Evolutionary conservation across 2,113 vertebrate genomes (phyloP).

Genomic region (Oncorhynchus keta): DNA sequence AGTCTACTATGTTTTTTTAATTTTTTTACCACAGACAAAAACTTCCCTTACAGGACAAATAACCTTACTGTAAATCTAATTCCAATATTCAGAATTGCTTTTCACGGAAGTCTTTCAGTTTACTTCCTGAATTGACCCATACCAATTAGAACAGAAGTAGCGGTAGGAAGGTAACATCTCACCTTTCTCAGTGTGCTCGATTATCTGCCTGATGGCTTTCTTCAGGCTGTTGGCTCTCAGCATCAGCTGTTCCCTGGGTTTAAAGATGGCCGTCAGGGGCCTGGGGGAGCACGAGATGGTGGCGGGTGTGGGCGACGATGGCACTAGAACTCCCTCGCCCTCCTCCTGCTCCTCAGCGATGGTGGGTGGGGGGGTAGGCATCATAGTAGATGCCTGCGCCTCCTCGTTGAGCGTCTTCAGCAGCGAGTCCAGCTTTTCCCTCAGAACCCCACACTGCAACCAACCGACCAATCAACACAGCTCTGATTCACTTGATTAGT

Average conservation of each 20-base stretch:
- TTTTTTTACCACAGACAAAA: too few species aligned
- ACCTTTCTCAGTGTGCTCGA: conserved; percentile 97
- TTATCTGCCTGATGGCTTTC: conserved; percentile 96
- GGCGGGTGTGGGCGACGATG: conserved; percentile 22
- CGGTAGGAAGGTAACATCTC: conserved; percentile 7
- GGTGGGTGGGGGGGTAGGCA: conserved; percentile 84
- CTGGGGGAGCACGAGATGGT: conserved; percentile 66
- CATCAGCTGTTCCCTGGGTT: conserved; percentile 95
- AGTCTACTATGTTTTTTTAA: too few species aligned
- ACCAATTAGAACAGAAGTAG: too few species aligned
- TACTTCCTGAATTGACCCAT: too few species aligned
- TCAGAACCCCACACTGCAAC: conserved; percentile 87
- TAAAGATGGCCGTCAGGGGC: conserved; percentile 79
- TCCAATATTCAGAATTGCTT: too few species aligned
- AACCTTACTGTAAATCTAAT: too few species aligned
- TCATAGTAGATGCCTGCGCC: conserved; percentile 83
- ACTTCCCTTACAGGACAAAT: too few species aligned
- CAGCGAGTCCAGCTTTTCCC: conserved; percentile 93
- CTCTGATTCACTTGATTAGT: background rate
- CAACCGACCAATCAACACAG: conserved; percentile 20
- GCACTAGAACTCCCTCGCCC: conserved; percentile 66
- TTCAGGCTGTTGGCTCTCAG: conserved; percentile 95
- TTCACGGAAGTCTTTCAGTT: too few species aligned
- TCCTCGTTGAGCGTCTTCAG: conserved; percentile 92
- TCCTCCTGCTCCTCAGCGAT: conserved; percentile 90